phyloP scores from a whole-genome alignment of 2,113 vertebrate species.

The Otolemur garnettii region DNA sequence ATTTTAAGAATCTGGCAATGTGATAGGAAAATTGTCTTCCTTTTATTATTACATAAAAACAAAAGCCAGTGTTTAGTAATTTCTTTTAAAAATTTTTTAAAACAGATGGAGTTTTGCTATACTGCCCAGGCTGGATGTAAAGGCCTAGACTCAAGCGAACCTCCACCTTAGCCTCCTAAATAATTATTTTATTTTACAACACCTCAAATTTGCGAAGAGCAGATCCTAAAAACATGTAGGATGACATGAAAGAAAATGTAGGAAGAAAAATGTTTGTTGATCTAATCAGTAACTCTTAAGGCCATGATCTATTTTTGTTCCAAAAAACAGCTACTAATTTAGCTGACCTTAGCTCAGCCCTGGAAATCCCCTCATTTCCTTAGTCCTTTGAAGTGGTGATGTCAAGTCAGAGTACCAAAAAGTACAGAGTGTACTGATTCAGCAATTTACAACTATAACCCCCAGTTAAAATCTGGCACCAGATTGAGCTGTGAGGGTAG shows the following conservation, averaged over 20 bases:
- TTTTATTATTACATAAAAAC: slow-evolving; percentile 23
- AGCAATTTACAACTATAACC: slow-evolving; percentile 4
- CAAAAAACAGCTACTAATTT: not conserved
- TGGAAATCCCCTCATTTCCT: slow-evolving; percentile 22
- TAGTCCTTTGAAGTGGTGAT: slow-evolving; percentile 34
- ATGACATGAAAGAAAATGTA: not conserved
- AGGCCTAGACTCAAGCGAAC: not conserved
- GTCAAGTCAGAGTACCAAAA: not conserved
- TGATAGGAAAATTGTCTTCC: slow-evolving; percentile 28
- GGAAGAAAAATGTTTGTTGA: slow-evolving; percentile 18
- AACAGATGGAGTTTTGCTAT: not conserved
- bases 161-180: not conserved
- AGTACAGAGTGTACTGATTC: not conserved
- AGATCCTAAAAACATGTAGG: not conserved
- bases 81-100: not conserved
- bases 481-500: not conserved
- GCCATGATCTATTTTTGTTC: not conserved
- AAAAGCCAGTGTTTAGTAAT: slow-evolving; percentile 44
- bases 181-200: slow-evolving; percentile 33
- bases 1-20: slow-evolving; percentile 43
- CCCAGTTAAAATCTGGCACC: not conserved
- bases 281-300: not conserved
- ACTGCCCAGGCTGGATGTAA: not conserved
- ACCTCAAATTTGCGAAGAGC: not conserved
- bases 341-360: not conserved